These are phyloP conservation scores for Phlogophora meticulosa DNA, from an alignment of 2,888 invertebrate genomes.

Conservation along the genomic window DNA sequence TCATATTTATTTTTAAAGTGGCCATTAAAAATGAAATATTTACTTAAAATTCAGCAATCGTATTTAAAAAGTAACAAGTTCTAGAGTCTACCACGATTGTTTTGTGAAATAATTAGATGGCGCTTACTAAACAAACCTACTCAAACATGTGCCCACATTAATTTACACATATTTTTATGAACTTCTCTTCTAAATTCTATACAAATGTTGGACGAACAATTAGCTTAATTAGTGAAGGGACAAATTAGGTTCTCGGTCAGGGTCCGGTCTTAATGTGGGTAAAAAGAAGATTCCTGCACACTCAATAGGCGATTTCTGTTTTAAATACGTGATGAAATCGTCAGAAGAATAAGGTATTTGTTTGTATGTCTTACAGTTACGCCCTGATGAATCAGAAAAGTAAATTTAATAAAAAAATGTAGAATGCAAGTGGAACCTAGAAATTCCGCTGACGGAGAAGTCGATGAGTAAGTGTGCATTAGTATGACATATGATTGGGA, in stretches of 20 bases:
- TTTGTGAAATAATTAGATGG: not conserved
- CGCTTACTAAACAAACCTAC: not conserved
- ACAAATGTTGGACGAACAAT: constrained; percentile 42
- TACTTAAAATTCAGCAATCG: not conserved
- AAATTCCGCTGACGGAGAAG: not conserved
- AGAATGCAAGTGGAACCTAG: not conserved
- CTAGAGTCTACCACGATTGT: not conserved
- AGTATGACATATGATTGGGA: not conserved
- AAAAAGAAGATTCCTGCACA: not conserved
- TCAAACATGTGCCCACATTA: not conserved
- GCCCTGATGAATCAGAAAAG: constrained; percentile 21
- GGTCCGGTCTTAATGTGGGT: constrained; percentile 36
- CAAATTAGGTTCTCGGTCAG: constrained; percentile 49
- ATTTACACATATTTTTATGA: constrained; percentile 31
- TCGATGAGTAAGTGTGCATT: not conserved
- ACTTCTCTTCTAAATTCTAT: constrained; percentile 21
- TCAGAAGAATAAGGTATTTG: constrained; percentile 9
- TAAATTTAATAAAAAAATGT: constrained; percentile 18
- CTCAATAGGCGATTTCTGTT: not conserved
- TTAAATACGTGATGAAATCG: constrained; percentile 2
- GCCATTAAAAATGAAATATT: too few relatives aligned
- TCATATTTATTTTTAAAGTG: not conserved
- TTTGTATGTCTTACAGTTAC: constrained; percentile 14
- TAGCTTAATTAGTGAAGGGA: constrained; percentile 53
- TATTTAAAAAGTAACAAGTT: not conserved